Base-by-base conservation (phyloP, 2,888 invertebrate genomes). In the Melanotus villosus region DNA sequence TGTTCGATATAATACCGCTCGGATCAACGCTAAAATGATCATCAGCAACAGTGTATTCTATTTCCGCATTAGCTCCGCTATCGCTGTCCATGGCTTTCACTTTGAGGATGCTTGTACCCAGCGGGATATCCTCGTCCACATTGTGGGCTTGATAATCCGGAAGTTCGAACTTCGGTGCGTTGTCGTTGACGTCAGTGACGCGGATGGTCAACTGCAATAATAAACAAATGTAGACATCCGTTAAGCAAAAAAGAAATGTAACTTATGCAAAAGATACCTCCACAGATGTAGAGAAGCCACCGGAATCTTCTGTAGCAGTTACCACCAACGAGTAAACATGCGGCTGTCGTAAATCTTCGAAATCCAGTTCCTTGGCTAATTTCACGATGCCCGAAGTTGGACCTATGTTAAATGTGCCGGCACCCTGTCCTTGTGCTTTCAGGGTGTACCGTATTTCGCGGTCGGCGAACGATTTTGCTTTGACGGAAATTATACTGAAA, bases 81-180 rank as follows among this genome's bases (percentile, higher is more conserved):
- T 98, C 98, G 0, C 95, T 91, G 80, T 99, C 98, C 87, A 94
- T 96, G 0, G 98, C 98, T 82, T 96, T 96, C 58, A 98, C 97
- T 86, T 95, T 95, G 57, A 98, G 87, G 73, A 99, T 97, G 73
- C 94, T 95, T 26, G 96, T 95, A 68, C 97, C 97, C 34, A 96
- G 88, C 0, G 95, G 92, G 74, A 97, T 93, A 81, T 98, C 97
- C 86, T 98, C 98, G 80, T 97, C 96, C 0, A 98, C 94, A 82
- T 97, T 97, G 85, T 97, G 96, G 0, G 97, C 96, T 84, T 98
- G 97, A 85, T 98, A 98, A 84, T 98, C 96, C 0, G 98, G 98
- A 73, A 98, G 86, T 85, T 98, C 97, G 81, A 96, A 98, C 84
- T 96, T 95, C 0, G 98, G 98, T 6, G 96, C 95, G 85, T 99